Base-by-base conservation (phyloP, 2,888 invertebrate genomes). In the Seira sanloemensis region DNA sequence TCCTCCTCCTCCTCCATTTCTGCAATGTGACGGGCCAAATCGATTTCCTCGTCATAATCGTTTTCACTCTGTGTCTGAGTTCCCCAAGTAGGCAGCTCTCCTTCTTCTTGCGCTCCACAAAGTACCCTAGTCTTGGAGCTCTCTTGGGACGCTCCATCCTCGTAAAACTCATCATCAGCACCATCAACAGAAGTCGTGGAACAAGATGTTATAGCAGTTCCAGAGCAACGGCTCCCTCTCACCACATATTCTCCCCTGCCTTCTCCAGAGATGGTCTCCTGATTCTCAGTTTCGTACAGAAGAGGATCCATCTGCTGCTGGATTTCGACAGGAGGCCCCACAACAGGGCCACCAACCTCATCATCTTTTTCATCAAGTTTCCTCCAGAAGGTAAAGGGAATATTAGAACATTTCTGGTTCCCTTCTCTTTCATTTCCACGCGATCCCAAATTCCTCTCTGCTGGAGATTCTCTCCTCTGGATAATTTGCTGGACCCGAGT, bases 1-100 rank as follows among this genome's bases (percentile, higher is more conserved):
- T 37, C 27, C 37, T 58, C 50, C 76, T 50, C 37, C 24, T 16
- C 62, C 75, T 83, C 83, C 73, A 84, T 81, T 84, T 71, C 74
- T 67, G 79, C 67, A 69, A 87, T 76, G 71, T 81, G 81, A 78
- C 69, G 58, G n/a, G 58, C 58, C 58, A 84, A 82, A 84, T 86
- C 80, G 83, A 86, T 83, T 85, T 85, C 85, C 46, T 12, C 37
- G 12, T 67, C 54, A 67, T 76, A 81, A 81, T 81, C 75, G 76
- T 76, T 81, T 54, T 71, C 37, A 37, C n/a, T n/a, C n/a, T n/a
- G n/a, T n/a, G 37, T 37, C 5, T 37, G 37, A 37, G 12, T 62
- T 27, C 58, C 69, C 58, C 69, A 37, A 54, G 27, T 54, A 66
- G 46, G 27, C n/a, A 9, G 25, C 19, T 58, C 62, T 69, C 1